Conservation (phyloP, 2,797 vertebrate genomes). For the Lindbergichthys nudifrons region DNA sequence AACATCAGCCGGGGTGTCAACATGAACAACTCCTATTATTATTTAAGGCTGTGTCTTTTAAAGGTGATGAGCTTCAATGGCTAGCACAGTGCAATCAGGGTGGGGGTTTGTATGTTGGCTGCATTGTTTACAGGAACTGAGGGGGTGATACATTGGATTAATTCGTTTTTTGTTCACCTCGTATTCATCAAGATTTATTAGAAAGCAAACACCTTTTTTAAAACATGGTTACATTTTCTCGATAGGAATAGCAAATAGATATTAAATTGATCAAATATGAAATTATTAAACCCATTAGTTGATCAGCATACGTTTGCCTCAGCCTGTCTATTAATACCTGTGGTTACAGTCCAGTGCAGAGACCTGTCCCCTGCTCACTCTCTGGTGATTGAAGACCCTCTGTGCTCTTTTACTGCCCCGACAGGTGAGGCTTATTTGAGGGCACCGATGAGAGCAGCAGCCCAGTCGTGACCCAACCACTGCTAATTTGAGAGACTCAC, state of each 20-base stretch:
- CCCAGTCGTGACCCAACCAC: conserved; percentile 63
- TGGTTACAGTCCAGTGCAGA: conserved; percentile 22
- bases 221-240: not conserved
- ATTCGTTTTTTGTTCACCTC: conserved; percentile 43
- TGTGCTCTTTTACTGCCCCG: conserved; percentile 67
- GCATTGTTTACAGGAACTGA: conserved; percentile 50
- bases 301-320: conserved; percentile 13
- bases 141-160: conserved; percentile 34
- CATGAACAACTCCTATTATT: conserved; percentile 68
- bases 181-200: conserved; percentile 37
- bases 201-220: conserved; percentile 16
- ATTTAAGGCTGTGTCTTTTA: conserved; percentile 76
- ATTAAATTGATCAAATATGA: conserved; percentile 2
- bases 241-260: not conserved
- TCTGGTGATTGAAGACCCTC: conserved; percentile 67
- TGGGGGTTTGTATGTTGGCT: conserved; percentile 33
- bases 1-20: conserved; percentile 74
- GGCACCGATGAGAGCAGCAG: conserved; percentile 61
- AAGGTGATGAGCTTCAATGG: conserved; percentile 68
- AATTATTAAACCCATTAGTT: conserved; percentile 10
- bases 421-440: conserved; percentile 80
- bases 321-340: conserved; percentile 66
- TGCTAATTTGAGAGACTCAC: conserved; percentile 77
- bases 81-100: conserved; percentile 46
- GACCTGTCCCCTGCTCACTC: conserved; percentile 54